These are phyloP conservation scores for Lytechinus variegatus DNA, from an alignment of 35 echinoderm and acorn worm genomes.

Conservation along the genomic window DNA sequence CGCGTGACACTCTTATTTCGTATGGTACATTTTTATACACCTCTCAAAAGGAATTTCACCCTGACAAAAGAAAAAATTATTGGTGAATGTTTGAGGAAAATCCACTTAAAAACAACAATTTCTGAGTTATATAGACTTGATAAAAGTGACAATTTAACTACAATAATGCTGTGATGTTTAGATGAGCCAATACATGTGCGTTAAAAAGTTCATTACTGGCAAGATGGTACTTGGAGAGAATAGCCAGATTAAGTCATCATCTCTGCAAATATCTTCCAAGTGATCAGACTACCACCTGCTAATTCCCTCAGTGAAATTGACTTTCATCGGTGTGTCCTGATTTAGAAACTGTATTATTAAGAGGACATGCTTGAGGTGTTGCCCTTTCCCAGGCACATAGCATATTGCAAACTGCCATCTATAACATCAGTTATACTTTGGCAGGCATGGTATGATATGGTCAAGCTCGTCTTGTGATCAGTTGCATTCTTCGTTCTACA, in stretches of 20 bases:
- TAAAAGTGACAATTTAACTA: no score
- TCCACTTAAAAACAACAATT: no score
- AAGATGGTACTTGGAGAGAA: not conserved
- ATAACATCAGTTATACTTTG: not conserved
- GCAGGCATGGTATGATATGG: not conserved
- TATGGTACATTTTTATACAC: no score
- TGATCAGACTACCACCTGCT: conserved; percentile 41
- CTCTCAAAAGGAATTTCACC: no score
- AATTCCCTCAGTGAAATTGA: conserved; percentile 42
- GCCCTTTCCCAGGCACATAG: conserved; percentile 2
- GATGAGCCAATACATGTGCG: not conserved
- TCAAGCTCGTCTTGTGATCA: not conserved
- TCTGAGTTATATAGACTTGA: no score
- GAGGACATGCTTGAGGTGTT: conserved; percentile 16
- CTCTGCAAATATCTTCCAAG: conserved; percentile 3
- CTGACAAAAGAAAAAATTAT: no score
- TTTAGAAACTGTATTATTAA: conserved; percentile 24
- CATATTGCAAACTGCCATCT: not conserved
- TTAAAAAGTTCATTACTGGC: not conserved
- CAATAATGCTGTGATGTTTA: not conserved
- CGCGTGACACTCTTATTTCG: no score
- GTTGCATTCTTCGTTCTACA: not conserved
- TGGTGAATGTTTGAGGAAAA: no score
- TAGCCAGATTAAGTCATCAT: conserved; percentile 11
- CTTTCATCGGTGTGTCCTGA: conserved; percentile 8